Evolutionary conservation across 2,797 vertebrate species (phyloP).

Genomic region (Gymnodraco acuticeps): DNA sequence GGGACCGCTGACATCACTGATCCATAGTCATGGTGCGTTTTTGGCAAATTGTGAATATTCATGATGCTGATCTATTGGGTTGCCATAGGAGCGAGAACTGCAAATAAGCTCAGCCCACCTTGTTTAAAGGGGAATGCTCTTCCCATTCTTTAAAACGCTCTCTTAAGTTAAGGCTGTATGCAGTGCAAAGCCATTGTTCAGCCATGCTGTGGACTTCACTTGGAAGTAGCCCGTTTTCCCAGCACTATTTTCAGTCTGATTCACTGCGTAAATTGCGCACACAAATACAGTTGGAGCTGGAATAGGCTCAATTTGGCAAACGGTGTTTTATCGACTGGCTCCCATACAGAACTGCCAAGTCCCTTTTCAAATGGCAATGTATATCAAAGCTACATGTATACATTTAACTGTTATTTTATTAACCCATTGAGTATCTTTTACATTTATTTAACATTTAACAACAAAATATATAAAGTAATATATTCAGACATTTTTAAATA

Average conservation of each 20-base stretch:
- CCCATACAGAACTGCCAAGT: neutral
- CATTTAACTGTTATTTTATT: neutral
- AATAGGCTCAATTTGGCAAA: neutral
- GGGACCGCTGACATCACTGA: slow-evolving; percentile 90
- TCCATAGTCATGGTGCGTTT: slow-evolving; percentile 87
- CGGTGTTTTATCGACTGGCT: neutral
- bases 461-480: neutral
- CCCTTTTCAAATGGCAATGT: neutral
- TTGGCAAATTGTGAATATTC: slow-evolving; percentile 92
- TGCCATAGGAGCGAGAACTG: slow-evolving; percentile 95
- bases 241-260: neutral
- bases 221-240: neutral
- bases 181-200: slow-evolving; percentile 38
- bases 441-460: neutral
- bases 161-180: slow-evolving; percentile 68
- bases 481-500: neutral
- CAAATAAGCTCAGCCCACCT: slow-evolving; percentile 90
- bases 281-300: neutral
- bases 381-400: neutral
- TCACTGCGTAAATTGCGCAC: slow-evolving; percentile 69
- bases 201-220: slow-evolving; percentile 16
- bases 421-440: neutral
- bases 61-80: slow-evolving; percentile 93
- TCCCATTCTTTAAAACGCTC: slow-evolving; percentile 81
- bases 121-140: slow-evolving; percentile 82